These are phyloP conservation scores for Melierax canorus DNA, from an alignment of 2,113 vertebrate genomes.

Conservation along the genomic window DNA sequence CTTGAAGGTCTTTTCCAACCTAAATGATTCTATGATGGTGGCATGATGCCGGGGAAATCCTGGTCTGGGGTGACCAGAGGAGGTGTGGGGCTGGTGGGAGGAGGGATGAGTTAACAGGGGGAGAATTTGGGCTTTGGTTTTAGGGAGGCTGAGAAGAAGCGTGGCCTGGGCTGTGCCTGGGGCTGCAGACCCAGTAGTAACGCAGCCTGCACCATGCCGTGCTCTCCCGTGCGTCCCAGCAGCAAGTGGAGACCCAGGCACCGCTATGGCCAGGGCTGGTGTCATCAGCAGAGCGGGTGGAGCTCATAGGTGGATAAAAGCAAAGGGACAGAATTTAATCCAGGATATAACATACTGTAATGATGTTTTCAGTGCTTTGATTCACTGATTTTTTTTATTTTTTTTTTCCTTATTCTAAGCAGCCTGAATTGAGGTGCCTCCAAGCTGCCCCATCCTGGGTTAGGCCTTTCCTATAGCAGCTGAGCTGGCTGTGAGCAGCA, in stretches of 20 bases:
- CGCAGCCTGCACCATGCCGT: accelerated
- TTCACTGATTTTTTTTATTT: neutral
- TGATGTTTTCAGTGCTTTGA: neutral
- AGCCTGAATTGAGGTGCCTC: neutral
- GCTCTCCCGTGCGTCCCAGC: accelerated
- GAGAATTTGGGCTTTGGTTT: neutral
- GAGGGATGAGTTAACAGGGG: neutral
- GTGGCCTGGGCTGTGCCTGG: neutral
- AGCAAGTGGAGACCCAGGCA: accelerated
- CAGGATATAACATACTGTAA: neutral
- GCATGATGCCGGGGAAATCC: neutral
- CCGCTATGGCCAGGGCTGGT: neutral
- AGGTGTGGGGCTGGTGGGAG: neutral
- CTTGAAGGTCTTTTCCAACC: no score
- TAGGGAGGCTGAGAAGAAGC: neutral
- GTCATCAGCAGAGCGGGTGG: neutral
- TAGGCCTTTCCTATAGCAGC: neutral
- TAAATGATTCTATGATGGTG: no score
- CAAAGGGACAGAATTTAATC: neutral
- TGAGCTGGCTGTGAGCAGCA: neutral
- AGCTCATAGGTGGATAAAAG: neutral
- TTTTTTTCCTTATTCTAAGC: neutral
- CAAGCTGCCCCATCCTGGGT: neutral
- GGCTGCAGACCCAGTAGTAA: neutral
- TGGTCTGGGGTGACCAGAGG: neutral